phyloP scores from a whole-genome alignment of 2,888 invertebrate genomes.

The Neoitamus cyanurus region DNA sequence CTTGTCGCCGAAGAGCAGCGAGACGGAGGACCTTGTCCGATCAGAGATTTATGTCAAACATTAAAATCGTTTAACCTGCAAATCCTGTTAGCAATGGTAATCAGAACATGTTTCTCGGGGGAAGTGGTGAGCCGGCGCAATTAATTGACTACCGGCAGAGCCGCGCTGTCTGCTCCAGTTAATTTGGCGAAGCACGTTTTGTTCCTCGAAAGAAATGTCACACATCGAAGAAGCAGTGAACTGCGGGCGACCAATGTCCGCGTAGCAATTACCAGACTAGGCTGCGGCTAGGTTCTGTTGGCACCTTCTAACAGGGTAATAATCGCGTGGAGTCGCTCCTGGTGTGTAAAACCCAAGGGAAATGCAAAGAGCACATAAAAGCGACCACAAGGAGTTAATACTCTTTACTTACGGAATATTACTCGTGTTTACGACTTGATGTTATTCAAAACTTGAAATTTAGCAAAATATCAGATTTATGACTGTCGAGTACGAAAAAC shows the following conservation, averaged over 20 bases:
- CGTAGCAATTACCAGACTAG: neutral
- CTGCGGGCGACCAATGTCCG: neutral
- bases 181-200: neutral
- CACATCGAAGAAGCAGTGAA: neutral
- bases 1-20: neutral
- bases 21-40: constrained; percentile 23
- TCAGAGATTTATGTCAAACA: constrained; percentile 54
- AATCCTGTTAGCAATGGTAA: constrained; percentile 48
- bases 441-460: neutral
- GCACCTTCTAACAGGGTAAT: neutral
- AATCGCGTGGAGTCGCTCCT: neutral
- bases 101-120: constrained; percentile 25
- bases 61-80: constrained; percentile 53
- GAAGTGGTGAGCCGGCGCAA: neutral
- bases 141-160: constrained; percentile 50
- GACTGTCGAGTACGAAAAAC: neutral
- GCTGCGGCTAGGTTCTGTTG: neutral
- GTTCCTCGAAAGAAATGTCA: neutral
- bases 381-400: neutral
- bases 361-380: neutral
- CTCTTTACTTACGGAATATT: neutral
- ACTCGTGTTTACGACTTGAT: neutral
- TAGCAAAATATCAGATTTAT: neutral
- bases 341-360: neutral
- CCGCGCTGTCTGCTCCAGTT: constrained; percentile 33